These are phyloP conservation scores for Coenonympha glycerion DNA, from an alignment of 2,888 invertebrate genomes.

Conservation along the genomic window DNA sequence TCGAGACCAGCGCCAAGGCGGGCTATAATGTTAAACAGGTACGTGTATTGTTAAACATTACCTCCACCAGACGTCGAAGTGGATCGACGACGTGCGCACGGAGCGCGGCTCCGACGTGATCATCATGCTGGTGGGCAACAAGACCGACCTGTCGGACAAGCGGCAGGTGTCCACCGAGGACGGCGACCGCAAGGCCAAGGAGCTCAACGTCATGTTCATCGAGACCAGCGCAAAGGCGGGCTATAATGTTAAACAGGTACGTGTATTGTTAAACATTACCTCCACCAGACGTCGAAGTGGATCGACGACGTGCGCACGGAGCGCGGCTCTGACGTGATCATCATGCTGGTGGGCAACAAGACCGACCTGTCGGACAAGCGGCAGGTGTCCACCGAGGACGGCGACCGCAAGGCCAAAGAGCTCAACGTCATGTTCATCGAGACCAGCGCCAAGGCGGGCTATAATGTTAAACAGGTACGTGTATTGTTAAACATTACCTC, in stretches of 20 bases:
- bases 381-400: conserved; percentile 98
- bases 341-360: conserved; percentile 99
- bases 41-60: conserved; percentile 40
- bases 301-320: conserved; percentile 99
- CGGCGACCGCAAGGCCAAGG: conserved; percentile 98
- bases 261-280: conserved; percentile 37
- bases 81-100: conserved; percentile 99
- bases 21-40: conserved; percentile 99
- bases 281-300: conserved; percentile 99
- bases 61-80: conserved; percentile 98
- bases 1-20: conserved; percentile 99
- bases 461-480: conserved; percentile 98
- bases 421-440: conserved; percentile 99
- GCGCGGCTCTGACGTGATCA: conserved; percentile 98
- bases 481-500: conserved; percentile 32
- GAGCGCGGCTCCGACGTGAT: conserved; percentile 99
- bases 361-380: conserved; percentile 99
- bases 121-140: conserved; percentile 99
- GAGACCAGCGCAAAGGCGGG: conserved; percentile 99
- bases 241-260: conserved; percentile 98
- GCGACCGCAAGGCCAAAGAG: conserved; percentile 98
- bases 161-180: conserved; percentile 98
- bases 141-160: conserved; percentile 99
- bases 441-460: conserved; percentile 99
- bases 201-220: conserved; percentile 99